These are phyloP conservation scores for Erpornis zantholeuca DNA, from an alignment of 2,113 vertebrate genomes.

Conservation along the genomic window DNA sequence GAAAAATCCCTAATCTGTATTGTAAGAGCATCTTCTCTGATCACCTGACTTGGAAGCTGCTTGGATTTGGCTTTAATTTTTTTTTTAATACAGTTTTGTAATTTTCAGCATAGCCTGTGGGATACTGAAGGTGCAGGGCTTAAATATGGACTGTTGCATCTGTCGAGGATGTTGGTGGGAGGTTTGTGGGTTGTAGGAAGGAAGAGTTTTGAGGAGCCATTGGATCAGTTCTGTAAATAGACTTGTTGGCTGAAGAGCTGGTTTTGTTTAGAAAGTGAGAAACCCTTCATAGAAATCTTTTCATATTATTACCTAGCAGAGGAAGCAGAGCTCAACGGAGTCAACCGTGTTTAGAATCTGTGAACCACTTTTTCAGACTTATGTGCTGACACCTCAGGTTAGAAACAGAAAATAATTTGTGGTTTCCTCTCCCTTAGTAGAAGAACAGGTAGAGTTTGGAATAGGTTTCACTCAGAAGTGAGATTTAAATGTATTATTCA, in stretches of 20 bases:
- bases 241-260: background rate
- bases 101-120: background rate
- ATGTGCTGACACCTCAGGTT: background rate
- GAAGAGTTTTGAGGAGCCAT: slow-evolving; percentile 24
- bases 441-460: background rate
- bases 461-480: background rate
- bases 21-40: background rate
- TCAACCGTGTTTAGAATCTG: background rate
- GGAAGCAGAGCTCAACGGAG: background rate
- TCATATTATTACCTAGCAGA: background rate
- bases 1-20: background rate
- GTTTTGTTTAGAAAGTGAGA: slow-evolving; percentile 3
- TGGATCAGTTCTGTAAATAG: slow-evolving; percentile 39
- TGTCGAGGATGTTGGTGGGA: background rate
- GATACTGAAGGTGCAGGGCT: background rate
- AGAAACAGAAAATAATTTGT: background rate
- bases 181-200: slow-evolving; percentile 9
- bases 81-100: background rate
- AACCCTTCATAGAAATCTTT: background rate
- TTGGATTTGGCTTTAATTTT: background rate
- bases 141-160: background rate
- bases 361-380: background rate
- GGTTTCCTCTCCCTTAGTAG: background rate
- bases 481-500: too few relatives aligned
- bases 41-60: background rate